Base-by-base conservation (phyloP, 2,113 vertebrate genomes). In the Megaceryle torquata region DNA sequence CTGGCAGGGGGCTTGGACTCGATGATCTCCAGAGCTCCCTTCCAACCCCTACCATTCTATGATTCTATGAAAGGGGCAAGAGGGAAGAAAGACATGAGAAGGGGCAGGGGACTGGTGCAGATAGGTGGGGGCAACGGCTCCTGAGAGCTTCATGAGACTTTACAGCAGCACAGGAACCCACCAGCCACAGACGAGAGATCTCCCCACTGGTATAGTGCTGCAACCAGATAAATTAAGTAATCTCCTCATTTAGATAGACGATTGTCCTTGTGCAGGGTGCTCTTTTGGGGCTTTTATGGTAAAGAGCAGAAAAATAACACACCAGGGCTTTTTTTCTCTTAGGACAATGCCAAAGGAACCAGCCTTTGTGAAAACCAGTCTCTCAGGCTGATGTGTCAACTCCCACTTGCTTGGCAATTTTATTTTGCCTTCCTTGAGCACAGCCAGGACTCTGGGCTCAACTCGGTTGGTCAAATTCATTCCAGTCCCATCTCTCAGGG, bases 131-230 rank as follows among this genome's bases (percentile, higher is more conserved):
- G 2, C 10, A 35, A 29, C 0, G 0, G 31, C 41, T 51, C n/a
- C 28, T 57, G 24, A 5, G n/a, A 26, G 21, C 9, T 41, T 37
- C 33, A 16, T 48, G 41, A 22, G 43, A 31, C 28, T 19, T 14
- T 28, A 22, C 19, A 43, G 39, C 28, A 54, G 61, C 46, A 68
- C 1, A 1, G 61, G n/a, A 68, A 33, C 54, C 33, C 4, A 2
- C 28, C 33, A 64, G 20, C 6, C 1, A 1, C n/a, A 46, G 16
- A 31, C 0, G 0, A 2, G 8, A 51, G 13, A 26, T 12, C 2
- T 3, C 43, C 15, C 3, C 6, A 21, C 12, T 1, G 0, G 10
- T 46, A 11, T 20, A 31, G 19, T 80, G 48, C 22, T 25, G 15
- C 53, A 46, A 19, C 3, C 29, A 57, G 29, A 33, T 57, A 1